Base-by-base conservation (phyloP, 2,797 vertebrate species). In the Coranthus polyacanthus region DNA sequence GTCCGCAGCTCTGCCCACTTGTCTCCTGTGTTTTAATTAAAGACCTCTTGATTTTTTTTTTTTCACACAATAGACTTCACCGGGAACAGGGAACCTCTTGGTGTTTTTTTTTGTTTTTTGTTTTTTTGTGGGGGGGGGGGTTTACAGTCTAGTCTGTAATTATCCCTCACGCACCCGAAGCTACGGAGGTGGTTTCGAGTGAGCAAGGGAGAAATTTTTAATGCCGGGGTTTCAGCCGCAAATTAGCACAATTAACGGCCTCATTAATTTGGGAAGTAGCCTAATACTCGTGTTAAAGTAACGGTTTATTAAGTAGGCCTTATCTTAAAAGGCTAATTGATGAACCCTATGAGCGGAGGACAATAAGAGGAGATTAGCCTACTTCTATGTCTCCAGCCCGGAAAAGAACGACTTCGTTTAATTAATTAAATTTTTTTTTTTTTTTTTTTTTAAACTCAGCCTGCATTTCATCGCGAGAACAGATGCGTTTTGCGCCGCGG, bases 241-340 rank as follows among this genome's bases (percentile, higher is more conserved):
- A 93, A 92, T 93, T 84, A 91, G 85, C 66, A 72, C 89, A 91
- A 94, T 94, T 91, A 92, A 81, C 58, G 58, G 89, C 87, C 82
- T 92, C 92, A 89, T 94, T 93, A 92, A 91, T 92, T 90, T 87
- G 55, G 76, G 81, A 65, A 81, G 85, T 84, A 85, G 91, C 92
- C 89, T 90, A 78, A 91, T 90, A 88, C 88, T 88, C 77, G 69
- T 77, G 84, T 90, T 83, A 79, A 78, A 82, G 85, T 51, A 75
- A 81, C 60, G 88, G 68, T 73, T 92, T 88, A 92, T 93, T 94
- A 93, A 85, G 88, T 80, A 60, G 62, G 49, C 47, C 83, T 61
- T 88, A 82, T 91, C 82, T 83, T 68, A 24, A 56, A 52, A 34
- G 72, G 66, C 74, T 87, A 89, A 90, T 84, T 89, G 90, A 90